phyloP scores from a whole-genome alignment of 2,797 vertebrate genomes.

The Zonotrichia albicollis region DNA sequence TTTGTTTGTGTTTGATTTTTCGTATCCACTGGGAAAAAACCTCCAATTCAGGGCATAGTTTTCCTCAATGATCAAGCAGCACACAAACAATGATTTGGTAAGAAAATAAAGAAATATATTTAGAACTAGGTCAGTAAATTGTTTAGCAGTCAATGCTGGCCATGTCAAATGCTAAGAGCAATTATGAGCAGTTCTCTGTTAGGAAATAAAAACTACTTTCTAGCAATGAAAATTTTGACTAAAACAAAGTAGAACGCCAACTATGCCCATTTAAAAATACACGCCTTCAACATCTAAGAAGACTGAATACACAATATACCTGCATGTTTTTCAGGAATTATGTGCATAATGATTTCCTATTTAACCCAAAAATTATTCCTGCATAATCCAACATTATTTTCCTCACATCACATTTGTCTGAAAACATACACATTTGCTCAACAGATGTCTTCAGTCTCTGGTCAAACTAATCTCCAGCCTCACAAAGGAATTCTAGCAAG shows the following conservation, averaged over 20 bases:
- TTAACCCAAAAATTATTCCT: neutral
- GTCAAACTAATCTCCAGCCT: neutral
- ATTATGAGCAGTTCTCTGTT: neutral
- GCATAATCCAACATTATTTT: neutral
- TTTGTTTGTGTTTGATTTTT: neutral
- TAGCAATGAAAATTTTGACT: neutral
- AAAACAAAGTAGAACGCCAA: neutral
- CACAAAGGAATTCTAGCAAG: neutral
- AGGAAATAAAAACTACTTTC: neutral
- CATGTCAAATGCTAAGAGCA: neutral
- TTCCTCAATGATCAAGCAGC: accelerated
- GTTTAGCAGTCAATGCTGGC: neutral
- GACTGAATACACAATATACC: neutral
- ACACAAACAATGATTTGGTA: neutral
- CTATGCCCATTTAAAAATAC: neutral
- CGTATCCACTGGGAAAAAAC: neutral
- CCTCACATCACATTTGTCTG: neutral
- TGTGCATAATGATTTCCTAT: neutral
- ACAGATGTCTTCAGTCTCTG: neutral
- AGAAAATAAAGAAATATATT: neutral
- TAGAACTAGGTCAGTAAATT: neutral
- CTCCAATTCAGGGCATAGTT: neutral
- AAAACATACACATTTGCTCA: neutral
- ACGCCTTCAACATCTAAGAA: neutral
- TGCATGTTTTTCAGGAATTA: accelerated